Conservation (phyloP, 2,797 vertebrate genomes). For the Syndactyla subalaris region DNA sequence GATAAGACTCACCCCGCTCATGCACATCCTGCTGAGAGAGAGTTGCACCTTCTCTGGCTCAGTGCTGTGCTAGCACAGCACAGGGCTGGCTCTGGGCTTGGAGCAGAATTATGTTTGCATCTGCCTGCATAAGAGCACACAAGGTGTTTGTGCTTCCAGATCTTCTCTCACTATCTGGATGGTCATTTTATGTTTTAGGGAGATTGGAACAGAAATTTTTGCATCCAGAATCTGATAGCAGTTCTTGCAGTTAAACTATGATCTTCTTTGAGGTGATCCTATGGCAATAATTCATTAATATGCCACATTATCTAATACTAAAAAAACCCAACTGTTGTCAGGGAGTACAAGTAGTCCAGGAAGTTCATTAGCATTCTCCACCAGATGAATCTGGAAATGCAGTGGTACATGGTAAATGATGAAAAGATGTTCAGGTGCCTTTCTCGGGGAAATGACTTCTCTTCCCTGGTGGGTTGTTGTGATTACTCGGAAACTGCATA, state of each 20-base stretch:
- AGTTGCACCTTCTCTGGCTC: background rate
- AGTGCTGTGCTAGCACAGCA: background rate
- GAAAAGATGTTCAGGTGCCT: constrained; percentile 13
- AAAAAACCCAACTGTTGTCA: background rate
- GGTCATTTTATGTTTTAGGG: constrained; percentile 2
- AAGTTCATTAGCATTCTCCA: constrained; percentile 29
- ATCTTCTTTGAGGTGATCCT: background rate
- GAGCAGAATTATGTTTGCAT: background rate
- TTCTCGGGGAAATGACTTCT: constrained; percentile 35
- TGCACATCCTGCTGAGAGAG: background rate
- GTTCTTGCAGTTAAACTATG: background rate
- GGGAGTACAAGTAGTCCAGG: background rate
- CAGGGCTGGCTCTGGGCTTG: background rate
- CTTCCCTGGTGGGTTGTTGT: constrained; percentile 5
- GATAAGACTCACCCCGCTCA: background rate
- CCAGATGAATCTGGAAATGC: background rate
- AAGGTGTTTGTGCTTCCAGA: background rate
- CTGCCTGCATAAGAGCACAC: background rate
- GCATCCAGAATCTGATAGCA: background rate
- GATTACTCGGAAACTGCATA: background rate
- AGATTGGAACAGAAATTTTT: background rate
- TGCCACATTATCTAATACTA: background rate
- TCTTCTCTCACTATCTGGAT: background rate
- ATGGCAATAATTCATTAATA: background rate
- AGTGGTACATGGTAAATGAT: background rate